Evolutionary conservation across 2,113 vertebrate species (phyloP).

Genomic region (Xerus inauris): DNA sequence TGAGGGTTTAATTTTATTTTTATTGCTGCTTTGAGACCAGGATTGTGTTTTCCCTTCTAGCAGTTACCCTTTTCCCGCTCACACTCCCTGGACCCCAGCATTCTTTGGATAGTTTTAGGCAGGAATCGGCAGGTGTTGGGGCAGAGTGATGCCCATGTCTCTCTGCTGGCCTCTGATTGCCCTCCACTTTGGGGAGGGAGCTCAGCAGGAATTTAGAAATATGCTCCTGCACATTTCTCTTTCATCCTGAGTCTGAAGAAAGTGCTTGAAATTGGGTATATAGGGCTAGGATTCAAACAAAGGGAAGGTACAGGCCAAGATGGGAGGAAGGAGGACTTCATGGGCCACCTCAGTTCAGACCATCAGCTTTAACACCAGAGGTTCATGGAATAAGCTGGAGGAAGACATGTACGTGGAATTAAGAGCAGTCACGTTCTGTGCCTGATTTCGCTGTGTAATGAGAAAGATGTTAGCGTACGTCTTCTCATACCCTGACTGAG

Average conservation of each 20-base stretch:
- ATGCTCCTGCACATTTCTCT: neutral
- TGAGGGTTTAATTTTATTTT: slow-evolving; percentile 79
- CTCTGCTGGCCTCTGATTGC: slow-evolving; percentile 6
- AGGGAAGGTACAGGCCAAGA: neutral
- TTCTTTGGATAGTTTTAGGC: slow-evolving; percentile 67
- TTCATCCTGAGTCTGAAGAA: neutral
- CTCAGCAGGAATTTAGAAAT: neutral
- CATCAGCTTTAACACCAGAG: neutral
- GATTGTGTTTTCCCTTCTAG: slow-evolving; percentile 80
- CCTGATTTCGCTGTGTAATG: neutral
- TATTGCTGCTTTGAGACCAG: slow-evolving; percentile 75
- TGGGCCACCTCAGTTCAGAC: neutral
- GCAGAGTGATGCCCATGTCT: neutral
- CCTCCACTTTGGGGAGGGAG: neutral
- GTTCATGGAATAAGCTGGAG: neutral
- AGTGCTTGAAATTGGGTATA: neutral
- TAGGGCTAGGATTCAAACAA: neutral
- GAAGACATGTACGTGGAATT: neutral
- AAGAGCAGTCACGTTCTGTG: neutral
- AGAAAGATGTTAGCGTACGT: neutral
- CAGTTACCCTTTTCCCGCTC: slow-evolving; percentile 76
- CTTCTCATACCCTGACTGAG: neutral
- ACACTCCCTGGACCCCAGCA: slow-evolving; percentile 40
- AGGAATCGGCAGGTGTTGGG: slow-evolving; percentile 67
- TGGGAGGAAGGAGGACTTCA: neutral